phyloP scores from a whole-genome alignment of 2,113 vertebrate genomes.

The Gallinago undulata region DNA sequence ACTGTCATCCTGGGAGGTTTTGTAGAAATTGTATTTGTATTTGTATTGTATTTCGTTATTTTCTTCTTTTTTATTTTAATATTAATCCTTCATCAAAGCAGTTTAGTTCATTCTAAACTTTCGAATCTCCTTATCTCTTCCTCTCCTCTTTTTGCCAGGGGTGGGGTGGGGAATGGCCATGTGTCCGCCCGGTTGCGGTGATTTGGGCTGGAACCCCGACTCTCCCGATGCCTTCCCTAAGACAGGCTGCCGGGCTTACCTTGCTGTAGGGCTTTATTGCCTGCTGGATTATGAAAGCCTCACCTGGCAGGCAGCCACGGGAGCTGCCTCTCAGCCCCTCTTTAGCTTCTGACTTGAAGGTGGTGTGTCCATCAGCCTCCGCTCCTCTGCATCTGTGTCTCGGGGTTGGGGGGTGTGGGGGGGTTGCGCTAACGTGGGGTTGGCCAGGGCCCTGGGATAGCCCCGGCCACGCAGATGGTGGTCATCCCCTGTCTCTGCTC shows the following conservation, averaged over 20 bases:
- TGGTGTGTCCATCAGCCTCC: neutral
- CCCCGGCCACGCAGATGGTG: neutral
- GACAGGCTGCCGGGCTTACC: neutral
- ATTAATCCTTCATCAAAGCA: no score
- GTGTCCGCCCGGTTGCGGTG: no score
- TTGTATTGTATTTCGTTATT: no score
- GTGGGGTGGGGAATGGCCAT: no score
- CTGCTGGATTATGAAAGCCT: conserved; percentile 4
- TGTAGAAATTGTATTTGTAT: no score
- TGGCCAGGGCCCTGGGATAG: neutral
- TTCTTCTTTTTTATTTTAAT: no score
- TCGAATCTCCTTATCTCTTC: no score
- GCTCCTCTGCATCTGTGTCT: neutral
- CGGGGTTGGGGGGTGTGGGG: rapidly evolving
- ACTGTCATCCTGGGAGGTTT: no score
- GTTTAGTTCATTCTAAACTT: no score
- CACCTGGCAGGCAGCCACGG: conserved; percentile 2
- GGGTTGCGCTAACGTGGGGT: rapidly evolving
- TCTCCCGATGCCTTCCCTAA: neutral
- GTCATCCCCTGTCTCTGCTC: neutral
- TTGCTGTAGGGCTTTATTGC: neutral
- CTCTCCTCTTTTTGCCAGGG: no score
- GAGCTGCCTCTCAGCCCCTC: conserved; percentile 6
- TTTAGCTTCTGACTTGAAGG: neutral
- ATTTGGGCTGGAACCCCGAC: neutral